phyloP scores from a whole-genome alignment of 2,888 invertebrate species.

The Limnephilus lunatus region DNA sequence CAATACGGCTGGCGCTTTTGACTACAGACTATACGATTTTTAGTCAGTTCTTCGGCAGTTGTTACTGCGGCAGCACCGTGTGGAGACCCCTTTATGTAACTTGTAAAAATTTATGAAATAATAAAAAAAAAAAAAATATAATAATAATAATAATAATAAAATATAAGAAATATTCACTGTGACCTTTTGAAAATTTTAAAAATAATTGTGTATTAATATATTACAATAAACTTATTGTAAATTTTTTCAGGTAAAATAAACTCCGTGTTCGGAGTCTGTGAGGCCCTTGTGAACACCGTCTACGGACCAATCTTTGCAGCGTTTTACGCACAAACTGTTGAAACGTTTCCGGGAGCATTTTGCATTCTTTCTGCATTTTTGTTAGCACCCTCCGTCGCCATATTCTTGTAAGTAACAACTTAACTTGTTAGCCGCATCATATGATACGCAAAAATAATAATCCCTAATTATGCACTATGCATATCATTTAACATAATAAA shows the following conservation, averaged over 20 bases:
- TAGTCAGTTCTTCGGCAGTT: too few species aligned
- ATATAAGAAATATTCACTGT: background rate
- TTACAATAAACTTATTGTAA: background rate
- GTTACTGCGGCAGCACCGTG: too few species aligned
- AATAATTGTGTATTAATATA: background rate
- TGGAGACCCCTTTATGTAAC: too few species aligned
- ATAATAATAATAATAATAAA: too few species aligned
- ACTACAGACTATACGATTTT: too few species aligned
- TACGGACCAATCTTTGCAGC: constrained; percentile 70
- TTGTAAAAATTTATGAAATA: too few species aligned
- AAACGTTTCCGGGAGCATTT: constrained; percentile 69
- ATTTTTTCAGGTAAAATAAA: constrained; percentile 73
- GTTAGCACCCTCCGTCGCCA: constrained; percentile 68
- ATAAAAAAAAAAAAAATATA: too few species aligned
- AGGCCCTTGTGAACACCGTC: constrained; percentile 69
- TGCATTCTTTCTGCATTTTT: constrained; percentile 68
- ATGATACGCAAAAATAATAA: background rate
- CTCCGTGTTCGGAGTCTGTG: constrained; percentile 70
- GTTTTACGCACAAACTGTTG: constrained; percentile 69
- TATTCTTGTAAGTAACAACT: constrained; percentile 69
- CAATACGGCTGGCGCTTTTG: too few species aligned
- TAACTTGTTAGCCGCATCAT: background rate
- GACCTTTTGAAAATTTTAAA: background rate
- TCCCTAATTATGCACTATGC: background rate
- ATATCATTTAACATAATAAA: background rate